These are phyloP conservation scores for Laspeyria flexula DNA, from an alignment of 2,888 invertebrate genomes.

Conservation along the genomic window DNA sequence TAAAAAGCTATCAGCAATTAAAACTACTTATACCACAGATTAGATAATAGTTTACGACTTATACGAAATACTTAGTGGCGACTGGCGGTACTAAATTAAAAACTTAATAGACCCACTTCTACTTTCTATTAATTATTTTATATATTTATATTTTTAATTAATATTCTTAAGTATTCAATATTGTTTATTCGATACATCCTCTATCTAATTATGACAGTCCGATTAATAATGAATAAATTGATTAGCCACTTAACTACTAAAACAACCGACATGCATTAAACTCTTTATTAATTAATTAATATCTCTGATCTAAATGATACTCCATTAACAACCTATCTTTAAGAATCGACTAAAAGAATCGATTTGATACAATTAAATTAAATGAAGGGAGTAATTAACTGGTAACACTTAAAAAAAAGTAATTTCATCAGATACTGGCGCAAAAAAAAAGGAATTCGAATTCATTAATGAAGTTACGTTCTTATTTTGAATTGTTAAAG, in stretches of 20 bases:
- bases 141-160: neutral
- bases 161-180: neutral
- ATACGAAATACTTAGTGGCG: too few relatives aligned
- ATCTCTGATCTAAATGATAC: slow-evolving; percentile 21
- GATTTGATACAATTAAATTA: slow-evolving; percentile 16
- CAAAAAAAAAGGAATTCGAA: slow-evolving; percentile 48
- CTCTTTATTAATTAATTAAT: slow-evolving; percentile 31
- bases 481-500: slow-evolving; percentile 52
- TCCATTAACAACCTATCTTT: slow-evolving; percentile 29
- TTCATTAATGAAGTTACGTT: slow-evolving; percentile 57
- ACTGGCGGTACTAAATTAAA: too few relatives aligned
- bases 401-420: slow-evolving; percentile 36
- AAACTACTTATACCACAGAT: too few relatives aligned
- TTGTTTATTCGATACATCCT: neutral
- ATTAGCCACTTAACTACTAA: slow-evolving; percentile 5
- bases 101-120: too few relatives aligned
- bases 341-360: slow-evolving; percentile 21
- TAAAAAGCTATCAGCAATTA: too few relatives aligned
- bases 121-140: neutral
- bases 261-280: slow-evolving; percentile 15
- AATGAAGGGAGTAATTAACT: slow-evolving; percentile 27
- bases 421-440: slow-evolving; percentile 37
- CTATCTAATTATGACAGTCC: neutral
- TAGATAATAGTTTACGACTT: too few relatives aligned
- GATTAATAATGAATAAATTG: slow-evolving; percentile 3